Percentiles rank a stretch among this genome's conserved stretches.
Evolutionary conservation across 1,140 invertebrate species (phyloP).

Genomic region (Sycophila sp.): DNA sequence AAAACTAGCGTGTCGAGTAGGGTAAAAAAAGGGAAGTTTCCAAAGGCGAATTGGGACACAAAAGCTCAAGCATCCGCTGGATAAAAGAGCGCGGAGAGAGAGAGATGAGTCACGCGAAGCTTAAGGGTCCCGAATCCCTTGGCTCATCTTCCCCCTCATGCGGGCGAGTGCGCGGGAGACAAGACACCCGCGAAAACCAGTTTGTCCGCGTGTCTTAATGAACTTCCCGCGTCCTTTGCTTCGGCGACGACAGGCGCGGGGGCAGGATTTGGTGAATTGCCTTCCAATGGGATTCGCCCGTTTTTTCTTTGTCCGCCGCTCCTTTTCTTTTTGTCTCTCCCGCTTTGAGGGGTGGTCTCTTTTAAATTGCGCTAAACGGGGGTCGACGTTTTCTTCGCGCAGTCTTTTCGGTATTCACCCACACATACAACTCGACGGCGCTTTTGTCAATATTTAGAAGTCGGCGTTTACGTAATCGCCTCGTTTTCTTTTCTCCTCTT

Average conservation of each 20-base stretch:
- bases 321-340: neutral
- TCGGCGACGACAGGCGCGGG: slow-evolving; percentile 8
- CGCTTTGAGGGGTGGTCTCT: neutral
- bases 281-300: neutral
- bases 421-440: too few relatives aligned
- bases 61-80: neutral
- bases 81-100: neutral
- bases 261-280: slow-evolving; percentile 4
- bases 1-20: too few relatives aligned
- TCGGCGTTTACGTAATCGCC: too few relatives aligned
- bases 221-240: slow-evolving; percentile 41
- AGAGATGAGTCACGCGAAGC: slow-evolving; percentile 45
- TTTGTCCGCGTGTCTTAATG: slow-evolving; percentile 56
- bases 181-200: slow-evolving; percentile 56
- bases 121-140: slow-evolving; percentile 48
- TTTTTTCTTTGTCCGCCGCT: neutral
- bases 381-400: neutral
- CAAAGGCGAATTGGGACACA: too few relatives aligned
- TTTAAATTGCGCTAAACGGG: slow-evolving; percentile 6
- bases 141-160: slow-evolving; percentile 47
- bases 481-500: too few relatives aligned
- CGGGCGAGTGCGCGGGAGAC: slow-evolving; percentile 37
- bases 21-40: neutral
- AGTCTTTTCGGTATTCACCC: neutral
- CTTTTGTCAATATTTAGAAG: too few relatives aligned